phyloP scores from a whole-genome alignment of 2,113 vertebrate species.

The Sarotherodon lohbergeri region DNA sequence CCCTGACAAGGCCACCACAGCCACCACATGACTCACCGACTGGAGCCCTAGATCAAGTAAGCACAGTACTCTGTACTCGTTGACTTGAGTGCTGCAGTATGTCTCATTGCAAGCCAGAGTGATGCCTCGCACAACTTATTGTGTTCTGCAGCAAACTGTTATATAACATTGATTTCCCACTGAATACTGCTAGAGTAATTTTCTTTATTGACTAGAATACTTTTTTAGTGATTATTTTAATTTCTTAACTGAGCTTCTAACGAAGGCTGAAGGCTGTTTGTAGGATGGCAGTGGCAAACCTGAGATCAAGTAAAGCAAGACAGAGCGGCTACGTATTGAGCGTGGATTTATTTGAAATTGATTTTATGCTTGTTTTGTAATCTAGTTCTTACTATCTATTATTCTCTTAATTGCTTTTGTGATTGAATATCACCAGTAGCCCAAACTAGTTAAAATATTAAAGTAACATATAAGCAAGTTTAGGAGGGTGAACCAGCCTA shows the following conservation, averaged over 20 bases:
- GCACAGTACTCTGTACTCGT: not conserved
- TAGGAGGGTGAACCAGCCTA: not conserved
- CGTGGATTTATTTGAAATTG: not conserved
- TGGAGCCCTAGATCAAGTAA: conserved; percentile 64
- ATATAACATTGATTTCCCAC: not conserved
- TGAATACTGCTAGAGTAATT: not conserved
- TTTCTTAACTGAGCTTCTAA: not conserved
- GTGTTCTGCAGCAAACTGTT: not conserved
- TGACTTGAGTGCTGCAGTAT: not conserved
- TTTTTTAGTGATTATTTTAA: not conserved
- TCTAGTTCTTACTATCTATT: not conserved
- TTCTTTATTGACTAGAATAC: not conserved
- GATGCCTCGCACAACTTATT: not conserved
- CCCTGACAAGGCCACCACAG: conserved; percentile 53
- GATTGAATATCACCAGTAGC: not conserved
- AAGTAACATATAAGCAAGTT: not conserved
- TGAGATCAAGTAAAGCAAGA: not conserved
- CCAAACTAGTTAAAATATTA: not conserved
- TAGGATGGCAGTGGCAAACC: not conserved
- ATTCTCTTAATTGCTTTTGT: not conserved
- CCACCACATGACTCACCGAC: conserved; percentile 61
- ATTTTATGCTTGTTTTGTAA: not conserved
- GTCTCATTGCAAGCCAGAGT: not conserved
- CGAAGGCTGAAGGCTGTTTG: not conserved
- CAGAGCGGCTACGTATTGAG: not conserved